Evolutionary conservation across 1,140 invertebrate species (phyloP), one percentile per base, ranked within the genome.

Genomic region (Belonocnema kinseyi): DNA sequence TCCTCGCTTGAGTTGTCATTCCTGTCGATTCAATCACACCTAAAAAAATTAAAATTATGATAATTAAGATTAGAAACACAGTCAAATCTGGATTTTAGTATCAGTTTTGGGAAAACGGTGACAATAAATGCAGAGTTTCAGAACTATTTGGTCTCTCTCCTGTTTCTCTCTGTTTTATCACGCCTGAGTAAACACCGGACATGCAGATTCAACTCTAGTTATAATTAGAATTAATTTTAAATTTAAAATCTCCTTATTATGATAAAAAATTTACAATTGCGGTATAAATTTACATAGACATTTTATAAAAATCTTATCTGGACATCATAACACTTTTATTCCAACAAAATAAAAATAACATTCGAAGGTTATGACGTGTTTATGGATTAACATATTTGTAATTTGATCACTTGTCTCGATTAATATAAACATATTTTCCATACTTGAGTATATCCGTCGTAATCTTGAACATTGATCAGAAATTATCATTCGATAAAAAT

Each of bases 1-100:
- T 97, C 14, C 97, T 92, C 1, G 96, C 96, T 86, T 97, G 96
- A 0, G 96, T 97, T 0, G 96, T 96, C 82, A 97, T 96, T 0
- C 97, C 97, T 0, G 97, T 98, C 1, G 96, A 97, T 87, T 98
- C 97, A 72, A 98, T 97, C 2, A 96, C 61, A 66, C 61, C 61
- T 66, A 54, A 54, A 54, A 10, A 54, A 17, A 19, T 54, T 3
- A 26, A 19, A 10, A 17, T 54, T 19, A n/a, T n/a, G 4, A 54
- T 19, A 54, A 19, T 54, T 16, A 17, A 1, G 6, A n/a, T 54
- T 54, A 4, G 17, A 19, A 54, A 54, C 19, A 26, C 21, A 26
- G 21, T 26, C 21, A 26, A 26, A 26, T 26, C 21, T 26, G 21
- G 21, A 26, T 17, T n/a, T 54, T 54, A n/a, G 16, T 17, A 3